Conservation (phyloP, 2,888 invertebrate species). For the Phalangium opilio region DNA sequence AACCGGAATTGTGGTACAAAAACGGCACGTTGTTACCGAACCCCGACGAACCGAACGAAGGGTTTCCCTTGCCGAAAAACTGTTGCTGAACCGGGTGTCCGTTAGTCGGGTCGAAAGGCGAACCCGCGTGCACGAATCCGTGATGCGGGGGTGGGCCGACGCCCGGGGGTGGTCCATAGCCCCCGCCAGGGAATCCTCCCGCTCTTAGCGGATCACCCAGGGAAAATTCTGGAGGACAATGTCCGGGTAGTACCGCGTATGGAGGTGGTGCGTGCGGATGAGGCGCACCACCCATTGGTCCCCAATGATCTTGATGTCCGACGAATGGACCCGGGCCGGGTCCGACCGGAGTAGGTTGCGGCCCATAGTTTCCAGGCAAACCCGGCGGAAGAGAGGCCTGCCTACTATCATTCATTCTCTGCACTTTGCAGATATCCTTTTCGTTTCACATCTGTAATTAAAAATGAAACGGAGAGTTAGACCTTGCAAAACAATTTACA, state of each 20-base stretch:
- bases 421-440: background rate
- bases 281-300: background rate
- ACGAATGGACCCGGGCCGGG: slow-evolving; percentile 10
- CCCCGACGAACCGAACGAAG: too few relatives aligned
- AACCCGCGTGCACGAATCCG: too few relatives aligned
- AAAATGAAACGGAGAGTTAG: background rate
- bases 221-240: slow-evolving; percentile 4
- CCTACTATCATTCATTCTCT: slow-evolving; percentile 13
- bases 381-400: slow-evolving; percentile 17
- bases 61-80: too few relatives aligned
- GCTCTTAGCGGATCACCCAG: background rate
- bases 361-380: slow-evolving; percentile 13
- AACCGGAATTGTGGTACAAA: too few relatives aligned
- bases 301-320: slow-evolving; percentile 10
- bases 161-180: too few relatives aligned
- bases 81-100: too few relatives aligned
- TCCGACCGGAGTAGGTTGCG: slow-evolving; percentile 10
- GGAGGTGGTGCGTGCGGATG: slow-evolving; percentile 8
- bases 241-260: slow-evolving; percentile 8
- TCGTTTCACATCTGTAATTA: slow-evolving; percentile 6
- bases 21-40: too few relatives aligned
- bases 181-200: background rate
- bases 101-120: too few relatives aligned
- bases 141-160: too few relatives aligned
- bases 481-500: background rate